Base-by-base conservation (phyloP, 2,113 vertebrate genomes). In the Xerus inauris region DNA sequence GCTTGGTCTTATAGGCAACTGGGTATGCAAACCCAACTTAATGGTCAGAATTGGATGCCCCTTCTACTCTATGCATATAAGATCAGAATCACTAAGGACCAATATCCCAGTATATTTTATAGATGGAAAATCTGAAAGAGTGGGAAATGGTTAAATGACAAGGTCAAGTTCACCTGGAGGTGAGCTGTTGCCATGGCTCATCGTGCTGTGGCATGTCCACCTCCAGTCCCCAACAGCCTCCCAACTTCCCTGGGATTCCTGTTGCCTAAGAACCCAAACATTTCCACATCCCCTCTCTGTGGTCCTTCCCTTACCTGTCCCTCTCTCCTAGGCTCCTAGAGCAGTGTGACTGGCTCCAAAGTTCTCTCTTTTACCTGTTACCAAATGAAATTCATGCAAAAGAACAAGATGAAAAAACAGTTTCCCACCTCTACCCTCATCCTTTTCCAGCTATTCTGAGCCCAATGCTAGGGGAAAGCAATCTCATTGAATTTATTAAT, bases 121-220 rank as follows among this genome's bases (percentile, higher is more conserved):
- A 76, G 14, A 35, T 7, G 45, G 57, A 54, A 57, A 72, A 12
- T 32, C n/a, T 4, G 35, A 76, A 22, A 57, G 26, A 22, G 51
- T 11, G 24, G 47, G 32, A 75, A 73, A 19, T 4, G 38, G 38
- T n/a, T 67, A 30, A 54, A 4, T 2, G 26, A 45, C 51, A 75
- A 28, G 49, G 9, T 16, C 19, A 71, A 47, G 62, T 17, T 65
- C 72, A 8, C 11, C 0, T 1, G 10, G 7, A 6, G 51, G 38
- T 7, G 22, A 0, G 0, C 9, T 19, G 59, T 47, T 42, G 54
- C 54, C 7, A 10, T 5, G 2, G 13, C 19, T 4, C 9, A 3
- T 8, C 8, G 8, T 0, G 5, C 28, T 26, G 30, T 13, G 0
- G 0, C 1, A 1, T 12, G 24, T 5, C 16, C 28, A 4, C n/a